Conservation (phyloP, 2,888 invertebrate species). For the Pimpla rufipes region DNA sequence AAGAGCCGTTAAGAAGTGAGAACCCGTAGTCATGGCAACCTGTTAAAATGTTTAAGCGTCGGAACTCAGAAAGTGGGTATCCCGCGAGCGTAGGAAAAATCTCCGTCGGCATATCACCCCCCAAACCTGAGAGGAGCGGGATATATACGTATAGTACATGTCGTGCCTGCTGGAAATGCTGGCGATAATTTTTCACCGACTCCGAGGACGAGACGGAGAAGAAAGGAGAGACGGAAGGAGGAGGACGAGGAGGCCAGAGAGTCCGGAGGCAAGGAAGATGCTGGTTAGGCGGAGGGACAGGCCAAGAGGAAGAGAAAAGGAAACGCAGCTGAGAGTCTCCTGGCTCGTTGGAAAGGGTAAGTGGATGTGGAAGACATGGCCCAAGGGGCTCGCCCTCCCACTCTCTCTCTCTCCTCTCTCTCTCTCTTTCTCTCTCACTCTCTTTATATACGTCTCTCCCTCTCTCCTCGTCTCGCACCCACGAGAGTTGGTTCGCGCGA, state of each 20-base stretch:
- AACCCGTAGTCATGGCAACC: background rate
- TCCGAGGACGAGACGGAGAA: constrained; percentile 39
- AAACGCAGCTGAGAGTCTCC: constrained; percentile 61
- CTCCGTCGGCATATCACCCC: constrained; percentile 34
- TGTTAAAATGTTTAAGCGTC: background rate
- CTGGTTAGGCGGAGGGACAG: constrained; percentile 49
- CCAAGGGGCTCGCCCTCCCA: constrained; percentile 51
- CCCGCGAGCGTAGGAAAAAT: constrained; percentile 9
- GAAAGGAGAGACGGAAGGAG: background rate
- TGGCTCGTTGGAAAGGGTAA: constrained; percentile 62
- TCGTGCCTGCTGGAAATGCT: constrained; percentile 49
- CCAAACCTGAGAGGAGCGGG: background rate
- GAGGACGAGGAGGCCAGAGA: constrained; percentile 26
- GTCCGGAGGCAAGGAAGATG: constrained; percentile 57
- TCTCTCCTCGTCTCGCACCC: background rate
- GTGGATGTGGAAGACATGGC: constrained; percentile 67
- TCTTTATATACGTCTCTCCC: constrained; percentile 33
- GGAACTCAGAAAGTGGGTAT: background rate
- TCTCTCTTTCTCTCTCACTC: background rate
- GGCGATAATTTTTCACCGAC: constrained; percentile 73
- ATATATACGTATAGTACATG: constrained; percentile 27
- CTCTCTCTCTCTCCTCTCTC: constrained; percentile 16
- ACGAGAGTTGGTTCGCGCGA: constrained; percentile 47
- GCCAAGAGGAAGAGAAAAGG: constrained; percentile 28
- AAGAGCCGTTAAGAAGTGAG: background rate